Conservation (phyloP, 2,797 vertebrate genomes). For the Tapirus indicus region DNA sequence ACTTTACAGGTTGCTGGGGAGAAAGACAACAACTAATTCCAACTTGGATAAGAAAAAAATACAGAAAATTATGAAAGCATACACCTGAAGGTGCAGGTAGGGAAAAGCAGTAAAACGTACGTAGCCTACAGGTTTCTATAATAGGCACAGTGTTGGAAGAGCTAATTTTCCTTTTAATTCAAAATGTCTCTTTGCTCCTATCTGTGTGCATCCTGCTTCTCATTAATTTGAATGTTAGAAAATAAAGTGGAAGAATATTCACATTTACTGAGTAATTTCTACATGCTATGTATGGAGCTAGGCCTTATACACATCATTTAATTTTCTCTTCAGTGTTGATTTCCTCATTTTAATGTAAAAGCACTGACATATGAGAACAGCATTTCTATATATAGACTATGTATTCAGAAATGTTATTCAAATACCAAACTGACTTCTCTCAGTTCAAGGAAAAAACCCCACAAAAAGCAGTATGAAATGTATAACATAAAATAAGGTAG, state of each 20-base stretch:
- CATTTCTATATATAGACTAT: neutral
- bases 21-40: neutral
- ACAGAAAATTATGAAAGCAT: neutral
- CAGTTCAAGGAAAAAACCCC: neutral
- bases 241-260: neutral
- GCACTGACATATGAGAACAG: neutral
- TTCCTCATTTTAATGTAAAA: constrained; percentile 38
- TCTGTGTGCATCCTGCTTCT: neutral
- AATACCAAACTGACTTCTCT: neutral
- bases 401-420: constrained; percentile 20
- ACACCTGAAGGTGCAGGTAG: neutral
- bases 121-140: neutral
- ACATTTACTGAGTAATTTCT: neutral
- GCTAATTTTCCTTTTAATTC: neutral
- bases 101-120: neutral
- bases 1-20: neutral
- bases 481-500: neutral
- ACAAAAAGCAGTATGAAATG: neutral
- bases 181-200: neutral
- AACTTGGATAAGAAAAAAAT: neutral
- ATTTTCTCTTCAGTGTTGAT: neutral
- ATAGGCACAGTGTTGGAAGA: neutral
- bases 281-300: neutral
- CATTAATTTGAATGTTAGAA: neutral
- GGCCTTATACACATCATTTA: neutral